phyloP scores from a whole-genome alignment of 2,888 invertebrate species.

The Nemapogon koenigi region DNA sequence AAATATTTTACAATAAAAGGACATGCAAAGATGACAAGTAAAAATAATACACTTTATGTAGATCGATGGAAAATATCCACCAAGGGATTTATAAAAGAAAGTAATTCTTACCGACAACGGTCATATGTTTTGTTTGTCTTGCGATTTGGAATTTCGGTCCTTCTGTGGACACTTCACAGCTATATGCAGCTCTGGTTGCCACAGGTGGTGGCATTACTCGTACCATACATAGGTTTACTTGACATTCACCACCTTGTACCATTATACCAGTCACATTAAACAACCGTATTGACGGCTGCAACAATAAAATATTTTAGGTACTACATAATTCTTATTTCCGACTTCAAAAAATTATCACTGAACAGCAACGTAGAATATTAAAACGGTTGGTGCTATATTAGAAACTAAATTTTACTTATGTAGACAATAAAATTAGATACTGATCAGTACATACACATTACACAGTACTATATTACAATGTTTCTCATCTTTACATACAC shows the following conservation, averaged over 20 bases:
- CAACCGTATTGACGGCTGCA: constrained; percentile 44
- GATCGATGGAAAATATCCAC: too few species aligned
- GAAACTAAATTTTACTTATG: too few species aligned
- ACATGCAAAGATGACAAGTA: too few species aligned
- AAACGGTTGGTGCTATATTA: too few species aligned
- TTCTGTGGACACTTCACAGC: constrained; percentile 53
- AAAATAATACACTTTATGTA: too few species aligned
- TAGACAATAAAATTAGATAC: too few species aligned
- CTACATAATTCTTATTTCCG: not conserved
- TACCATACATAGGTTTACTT: constrained; percentile 40
- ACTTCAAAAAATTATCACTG: not conserved
- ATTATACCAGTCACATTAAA: constrained; percentile 50
- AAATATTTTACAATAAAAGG: too few species aligned
- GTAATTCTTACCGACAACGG: constrained; percentile 45
- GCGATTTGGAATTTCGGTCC: constrained; percentile 54
- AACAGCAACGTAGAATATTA: too few species aligned
- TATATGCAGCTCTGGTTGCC: constrained; percentile 46
- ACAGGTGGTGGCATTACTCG: constrained; percentile 50
- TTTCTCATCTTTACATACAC: too few species aligned
- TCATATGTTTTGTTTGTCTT: constrained; percentile 53
- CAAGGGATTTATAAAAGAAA: not conserved
- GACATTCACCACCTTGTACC: constrained; percentile 50
- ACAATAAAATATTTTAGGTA: not conserved
- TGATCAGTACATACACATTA: too few species aligned
- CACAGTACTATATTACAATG: too few species aligned